These are phyloP conservation scores for Toxostoma redivivum DNA, from an alignment of 2,113 vertebrate species.

Conservation along the genomic window DNA sequence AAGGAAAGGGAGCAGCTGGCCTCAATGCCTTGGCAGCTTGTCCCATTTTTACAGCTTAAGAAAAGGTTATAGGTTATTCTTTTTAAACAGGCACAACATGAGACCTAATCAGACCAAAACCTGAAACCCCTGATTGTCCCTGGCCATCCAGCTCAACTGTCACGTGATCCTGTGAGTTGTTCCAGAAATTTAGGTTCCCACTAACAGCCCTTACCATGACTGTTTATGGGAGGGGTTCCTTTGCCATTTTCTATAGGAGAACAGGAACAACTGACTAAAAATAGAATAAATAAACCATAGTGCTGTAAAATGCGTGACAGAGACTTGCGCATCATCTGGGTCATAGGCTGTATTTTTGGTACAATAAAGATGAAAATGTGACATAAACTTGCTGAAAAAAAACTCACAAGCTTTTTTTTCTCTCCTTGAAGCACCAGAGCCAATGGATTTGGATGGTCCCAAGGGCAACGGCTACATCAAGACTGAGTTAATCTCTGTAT, in stretches of 20 bases:
- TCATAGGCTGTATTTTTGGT: background rate
- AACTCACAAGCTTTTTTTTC: background rate
- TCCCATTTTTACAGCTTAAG: background rate
- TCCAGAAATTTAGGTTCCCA: background rate
- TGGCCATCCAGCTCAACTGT: background rate
- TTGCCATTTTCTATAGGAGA: background rate
- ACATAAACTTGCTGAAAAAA: background rate
- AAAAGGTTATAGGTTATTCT: background rate
- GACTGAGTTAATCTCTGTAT: slow-evolving; percentile 95
- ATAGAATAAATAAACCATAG: background rate
- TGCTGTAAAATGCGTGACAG: background rate
- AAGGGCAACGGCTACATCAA: slow-evolving; percentile 87
- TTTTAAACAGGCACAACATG: background rate
- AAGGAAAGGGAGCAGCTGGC: background rate
- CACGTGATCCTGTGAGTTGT: accelerated
- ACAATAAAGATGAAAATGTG: background rate
- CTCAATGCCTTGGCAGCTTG: background rate
- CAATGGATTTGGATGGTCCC: slow-evolving; percentile 87
- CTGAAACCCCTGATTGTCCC: accelerated
- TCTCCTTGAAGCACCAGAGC: slow-evolving; percentile 80
- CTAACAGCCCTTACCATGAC: background rate
- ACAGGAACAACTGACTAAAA: background rate
- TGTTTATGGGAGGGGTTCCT: background rate
- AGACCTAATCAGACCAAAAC: background rate
- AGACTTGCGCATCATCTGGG: background rate